Percentiles rank a stretch among this genome's conserved stretches.
Conservation (phyloP, 2,797 vertebrate species). For the Myotis myotis region DNA sequence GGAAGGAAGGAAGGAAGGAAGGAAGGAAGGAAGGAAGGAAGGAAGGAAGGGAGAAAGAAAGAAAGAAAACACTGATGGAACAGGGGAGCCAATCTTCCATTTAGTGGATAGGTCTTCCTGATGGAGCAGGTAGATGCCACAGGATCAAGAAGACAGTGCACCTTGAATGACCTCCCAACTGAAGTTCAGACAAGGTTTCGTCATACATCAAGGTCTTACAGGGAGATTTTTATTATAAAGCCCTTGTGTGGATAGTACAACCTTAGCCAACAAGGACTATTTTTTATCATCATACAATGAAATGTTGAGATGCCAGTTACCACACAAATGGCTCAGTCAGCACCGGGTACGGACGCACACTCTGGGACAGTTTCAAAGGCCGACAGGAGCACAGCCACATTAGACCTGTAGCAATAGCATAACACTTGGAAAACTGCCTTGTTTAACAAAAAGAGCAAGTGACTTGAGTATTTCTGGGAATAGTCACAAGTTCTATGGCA, state of each 20-base stretch:
- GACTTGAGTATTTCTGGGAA: not conserved
- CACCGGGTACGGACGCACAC: not conserved
- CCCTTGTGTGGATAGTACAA: not conserved
- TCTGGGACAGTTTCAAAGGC: not conserved
- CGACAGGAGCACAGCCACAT: not conserved
- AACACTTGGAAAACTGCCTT: not conserved
- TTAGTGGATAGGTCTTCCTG: not conserved
- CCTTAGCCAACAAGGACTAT: not conserved
- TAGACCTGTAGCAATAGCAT: not conserved
- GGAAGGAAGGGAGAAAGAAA: too few relatives aligned
- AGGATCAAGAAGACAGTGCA: not conserved
- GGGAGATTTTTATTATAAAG: slow-evolving; percentile 1
- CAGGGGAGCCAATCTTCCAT: not conserved
- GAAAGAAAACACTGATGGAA: too few relatives aligned
- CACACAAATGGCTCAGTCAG: not conserved
- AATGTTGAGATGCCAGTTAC: not conserved
- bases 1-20: too few relatives aligned
- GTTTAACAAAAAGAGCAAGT: not conserved
- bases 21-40: too few relatives aligned
- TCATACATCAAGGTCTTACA: not conserved
- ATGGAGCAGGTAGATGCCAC: not conserved
- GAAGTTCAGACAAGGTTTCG: not conserved
- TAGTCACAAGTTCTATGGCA: not conserved
- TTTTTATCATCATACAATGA: not conserved
- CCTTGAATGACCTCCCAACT: not conserved